A percentile compares a stretch with the other conserved stretches of the same genome.
Conservation (phyloP, 1,140 invertebrate species). For the Philotrypesis tridentata region DNA sequence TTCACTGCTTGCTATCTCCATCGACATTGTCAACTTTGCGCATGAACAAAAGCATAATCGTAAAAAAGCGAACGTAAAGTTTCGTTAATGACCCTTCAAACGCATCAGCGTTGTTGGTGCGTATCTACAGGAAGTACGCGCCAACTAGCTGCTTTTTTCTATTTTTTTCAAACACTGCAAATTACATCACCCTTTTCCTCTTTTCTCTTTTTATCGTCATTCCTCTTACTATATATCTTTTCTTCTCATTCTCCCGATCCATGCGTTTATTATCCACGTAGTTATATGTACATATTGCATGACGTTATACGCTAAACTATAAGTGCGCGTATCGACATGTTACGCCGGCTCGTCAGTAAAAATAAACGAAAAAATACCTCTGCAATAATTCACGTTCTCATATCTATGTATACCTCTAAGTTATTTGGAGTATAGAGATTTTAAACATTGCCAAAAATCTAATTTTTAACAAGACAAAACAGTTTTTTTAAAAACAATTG, state of each 20-base stretch:
- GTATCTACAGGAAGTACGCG: constrained; percentile 14
- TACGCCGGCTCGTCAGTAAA: constrained; percentile 49
- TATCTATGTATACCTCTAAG: background rate
- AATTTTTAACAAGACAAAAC: background rate
- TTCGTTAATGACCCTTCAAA: constrained; percentile 32
- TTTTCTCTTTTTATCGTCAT: constrained; percentile 4
- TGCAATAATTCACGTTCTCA: background rate
- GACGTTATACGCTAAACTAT: constrained; percentile 49
- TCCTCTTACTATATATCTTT: constrained; percentile 25
- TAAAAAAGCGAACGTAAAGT: constrained; percentile 34
- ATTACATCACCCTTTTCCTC: constrained; percentile 18
- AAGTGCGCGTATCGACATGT: constrained; percentile 49
- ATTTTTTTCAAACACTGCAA: background rate
- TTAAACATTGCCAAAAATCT: background rate
- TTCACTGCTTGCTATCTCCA: constrained; percentile 5
- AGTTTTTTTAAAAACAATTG: background rate
- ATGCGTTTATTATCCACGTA: constrained; percentile 55
- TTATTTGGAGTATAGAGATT: background rate
- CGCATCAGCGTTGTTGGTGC: background rate
- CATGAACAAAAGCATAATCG: constrained; percentile 15
- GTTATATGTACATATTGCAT: constrained; percentile 63
- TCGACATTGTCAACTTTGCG: background rate
- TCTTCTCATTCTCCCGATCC: constrained; percentile 37
- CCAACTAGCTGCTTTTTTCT: constrained; percentile 1
- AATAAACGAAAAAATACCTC: constrained; percentile 13